phyloP scores from a whole-genome alignment of 2,888 invertebrate genomes.

The Apodemia mormo region DNA sequence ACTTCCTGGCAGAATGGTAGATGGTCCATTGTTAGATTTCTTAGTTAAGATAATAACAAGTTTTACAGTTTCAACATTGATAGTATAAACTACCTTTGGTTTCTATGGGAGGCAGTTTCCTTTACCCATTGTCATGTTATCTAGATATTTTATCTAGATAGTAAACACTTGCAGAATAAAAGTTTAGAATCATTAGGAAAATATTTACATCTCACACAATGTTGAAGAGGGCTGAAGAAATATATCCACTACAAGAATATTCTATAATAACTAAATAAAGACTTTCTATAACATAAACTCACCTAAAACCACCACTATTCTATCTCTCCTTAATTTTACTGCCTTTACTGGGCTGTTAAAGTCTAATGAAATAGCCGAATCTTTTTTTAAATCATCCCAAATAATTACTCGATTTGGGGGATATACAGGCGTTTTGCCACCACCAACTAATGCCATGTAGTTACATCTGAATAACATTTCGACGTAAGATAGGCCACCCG shows the following conservation, averaged over 20 bases:
- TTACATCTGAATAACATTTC: constrained; percentile 99
- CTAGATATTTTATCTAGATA: too few relatives aligned
- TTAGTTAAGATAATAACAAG: neutral
- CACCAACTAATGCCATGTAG: constrained; percentile 97
- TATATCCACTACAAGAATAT: neutral
- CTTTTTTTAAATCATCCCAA: constrained; percentile 98
- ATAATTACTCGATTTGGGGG: constrained; percentile 97
- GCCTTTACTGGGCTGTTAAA: constrained; percentile 96
- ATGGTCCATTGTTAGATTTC: too few relatives aligned
- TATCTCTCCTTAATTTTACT: constrained; percentile 95
- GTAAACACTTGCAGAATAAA: too few relatives aligned
- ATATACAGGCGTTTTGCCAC: constrained; percentile 94
- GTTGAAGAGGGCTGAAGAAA: too few relatives aligned
- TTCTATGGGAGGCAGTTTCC: too few relatives aligned
- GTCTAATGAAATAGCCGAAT: constrained; percentile 95
- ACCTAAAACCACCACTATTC: constrained; percentile 96
- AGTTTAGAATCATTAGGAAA: too few relatives aligned
- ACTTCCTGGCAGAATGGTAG: too few relatives aligned
- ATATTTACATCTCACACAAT: too few relatives aligned
- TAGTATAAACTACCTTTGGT: too few relatives aligned
- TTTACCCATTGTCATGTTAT: too few relatives aligned
- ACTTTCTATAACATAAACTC: constrained; percentile 39
- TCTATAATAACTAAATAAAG: neutral
- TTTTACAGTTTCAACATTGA: neutral
- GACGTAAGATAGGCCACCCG: constrained; percentile 95